Evolutionary conservation across 2,113 vertebrate genomes (phyloP).

Genomic region (Seriola rivoliana): DNA sequence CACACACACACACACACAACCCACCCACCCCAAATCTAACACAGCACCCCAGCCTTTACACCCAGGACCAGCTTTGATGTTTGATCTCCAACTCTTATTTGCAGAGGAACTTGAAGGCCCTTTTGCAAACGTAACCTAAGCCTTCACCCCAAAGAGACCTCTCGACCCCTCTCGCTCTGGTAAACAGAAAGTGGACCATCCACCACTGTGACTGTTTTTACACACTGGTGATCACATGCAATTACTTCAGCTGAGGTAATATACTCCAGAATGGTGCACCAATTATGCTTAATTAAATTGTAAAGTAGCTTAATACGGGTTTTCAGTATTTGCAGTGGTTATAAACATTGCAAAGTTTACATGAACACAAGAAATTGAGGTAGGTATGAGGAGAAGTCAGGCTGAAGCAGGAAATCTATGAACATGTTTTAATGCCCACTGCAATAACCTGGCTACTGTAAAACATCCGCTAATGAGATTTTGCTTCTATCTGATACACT

Average conservation of each 20-base stretch:
- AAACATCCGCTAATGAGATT: not conserved
- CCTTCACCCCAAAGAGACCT: slow-evolving; percentile 71
- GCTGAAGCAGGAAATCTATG: not conserved
- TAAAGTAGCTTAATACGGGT: slow-evolving; percentile 63
- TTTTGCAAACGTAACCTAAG: slow-evolving; percentile 75
- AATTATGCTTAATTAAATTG: slow-evolving; percentile 64
- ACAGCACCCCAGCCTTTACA: slow-evolving; percentile 59
- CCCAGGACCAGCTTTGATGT: slow-evolving; percentile 70
- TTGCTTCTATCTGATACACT: not conserved
- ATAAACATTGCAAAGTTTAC: slow-evolving; percentile 12
- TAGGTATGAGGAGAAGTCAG: not conserved
- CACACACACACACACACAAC: not conserved
- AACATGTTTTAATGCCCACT: not conserved
- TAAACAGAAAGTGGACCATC: slow-evolving; percentile 62
- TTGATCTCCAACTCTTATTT: slow-evolving; percentile 80
- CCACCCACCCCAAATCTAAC: slow-evolving; percentile 25
- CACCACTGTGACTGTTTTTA: slow-evolving; percentile 32
- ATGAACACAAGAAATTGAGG: slow-evolving; percentile 10
- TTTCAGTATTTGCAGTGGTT: slow-evolving; percentile 22
- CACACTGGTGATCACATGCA: slow-evolving; percentile 46
- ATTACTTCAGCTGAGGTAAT: slow-evolving; percentile 67
- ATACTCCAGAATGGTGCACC: slow-evolving; percentile 43
- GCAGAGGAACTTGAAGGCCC: slow-evolving; percentile 73
- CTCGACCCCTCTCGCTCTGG: slow-evolving; percentile 57
- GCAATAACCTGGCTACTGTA: not conserved